A percentile compares a stretch with the other conserved stretches of the same genome.
phyloP scores from a whole-genome alignment of 2,797 vertebrate genomes.

The Clarias pachynema region DNA sequence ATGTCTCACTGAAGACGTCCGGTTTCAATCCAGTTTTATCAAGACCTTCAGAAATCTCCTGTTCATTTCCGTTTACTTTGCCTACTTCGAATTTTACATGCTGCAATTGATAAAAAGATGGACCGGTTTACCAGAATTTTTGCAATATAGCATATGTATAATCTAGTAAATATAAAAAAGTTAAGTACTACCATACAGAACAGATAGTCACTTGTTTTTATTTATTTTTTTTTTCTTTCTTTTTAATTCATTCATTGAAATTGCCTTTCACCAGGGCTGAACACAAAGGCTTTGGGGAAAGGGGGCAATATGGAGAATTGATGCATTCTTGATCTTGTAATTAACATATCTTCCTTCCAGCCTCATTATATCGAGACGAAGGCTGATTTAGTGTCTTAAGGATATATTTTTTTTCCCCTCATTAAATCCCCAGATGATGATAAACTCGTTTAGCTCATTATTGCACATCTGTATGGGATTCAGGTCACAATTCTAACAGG shows the following conservation, averaged over 20 bases:
- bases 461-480: slow-evolving; percentile 32
- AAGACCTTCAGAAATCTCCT: neutral
- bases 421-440: slow-evolving; percentile 47
- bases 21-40: neutral
- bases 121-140: neutral
- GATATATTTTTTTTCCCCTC: slow-evolving; percentile 36
- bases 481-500: slow-evolving; percentile 39
- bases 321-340: slow-evolving; percentile 51
- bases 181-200: neutral
- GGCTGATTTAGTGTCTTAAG: slow-evolving; percentile 46
- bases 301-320: slow-evolving; percentile 29
- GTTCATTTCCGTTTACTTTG: too few species aligned
- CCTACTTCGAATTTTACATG: neutral
- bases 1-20: slow-evolving; percentile 24
- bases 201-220: neutral
- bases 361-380: slow-evolving; percentile 41
- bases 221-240: neutral
- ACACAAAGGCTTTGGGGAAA: neutral
- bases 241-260: slow-evolving; percentile 11
- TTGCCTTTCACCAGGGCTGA: slow-evolving; percentile 42
- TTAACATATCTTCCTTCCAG: slow-evolving; percentile 49
- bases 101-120: neutral
- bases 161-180: neutral
- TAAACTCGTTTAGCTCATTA: slow-evolving; percentile 44
- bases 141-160: neutral